phyloP scores from a whole-genome alignment of 2,113 vertebrate genomes.

The Malurus elegans region DNA sequence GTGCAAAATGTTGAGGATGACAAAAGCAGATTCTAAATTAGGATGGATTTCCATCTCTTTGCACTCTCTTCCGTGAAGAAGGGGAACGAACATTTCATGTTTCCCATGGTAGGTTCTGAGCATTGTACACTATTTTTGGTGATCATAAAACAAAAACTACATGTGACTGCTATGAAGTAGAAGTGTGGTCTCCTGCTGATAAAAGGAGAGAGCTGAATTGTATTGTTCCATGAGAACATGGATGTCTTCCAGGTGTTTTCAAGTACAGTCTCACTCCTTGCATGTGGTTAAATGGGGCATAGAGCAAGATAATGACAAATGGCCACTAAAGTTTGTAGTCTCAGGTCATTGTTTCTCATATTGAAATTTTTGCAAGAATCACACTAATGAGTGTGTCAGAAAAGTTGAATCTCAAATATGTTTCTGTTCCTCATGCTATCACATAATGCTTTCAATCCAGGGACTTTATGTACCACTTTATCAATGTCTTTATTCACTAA shows the following conservation, averaged over 20 bases:
- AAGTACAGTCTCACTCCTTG: background rate
- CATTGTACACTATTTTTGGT: background rate
- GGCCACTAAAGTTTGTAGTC: background rate
- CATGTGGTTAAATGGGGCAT: background rate
- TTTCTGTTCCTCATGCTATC: background rate
- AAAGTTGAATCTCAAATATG: background rate
- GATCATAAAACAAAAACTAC: background rate
- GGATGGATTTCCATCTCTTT: background rate
- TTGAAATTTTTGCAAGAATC: background rate
- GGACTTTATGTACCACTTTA: background rate
- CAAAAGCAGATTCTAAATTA: conserved; percentile 2
- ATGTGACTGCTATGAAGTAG: background rate
- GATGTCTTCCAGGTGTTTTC: background rate
- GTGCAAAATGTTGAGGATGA: background rate
- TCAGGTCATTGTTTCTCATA: background rate
- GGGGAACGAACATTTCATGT: background rate
- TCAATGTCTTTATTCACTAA: background rate
- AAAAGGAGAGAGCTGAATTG: background rate
- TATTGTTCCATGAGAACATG: background rate
- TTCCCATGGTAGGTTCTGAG: background rate
- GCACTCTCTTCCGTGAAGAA: background rate
- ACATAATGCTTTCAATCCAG: background rate
- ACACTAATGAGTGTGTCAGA: background rate
- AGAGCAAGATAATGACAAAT: background rate
- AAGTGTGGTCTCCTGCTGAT: background rate